Evolutionary conservation across 2,888 invertebrate genomes (phyloP).

Genomic region (Orthosia gothica): DNA sequence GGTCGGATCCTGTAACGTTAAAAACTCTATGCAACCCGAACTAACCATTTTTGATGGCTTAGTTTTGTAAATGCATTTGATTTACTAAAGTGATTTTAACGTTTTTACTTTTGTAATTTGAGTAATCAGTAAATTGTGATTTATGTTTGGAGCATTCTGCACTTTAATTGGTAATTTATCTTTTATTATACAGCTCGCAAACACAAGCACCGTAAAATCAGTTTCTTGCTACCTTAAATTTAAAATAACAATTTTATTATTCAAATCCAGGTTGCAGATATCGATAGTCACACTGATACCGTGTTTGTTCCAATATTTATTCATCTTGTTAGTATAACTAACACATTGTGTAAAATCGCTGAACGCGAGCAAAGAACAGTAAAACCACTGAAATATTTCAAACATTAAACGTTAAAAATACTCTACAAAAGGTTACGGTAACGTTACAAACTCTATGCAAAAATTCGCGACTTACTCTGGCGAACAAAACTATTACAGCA

Average conservation of each 20-base stretch:
- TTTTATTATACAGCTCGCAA: neutral
- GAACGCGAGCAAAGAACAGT: conserved; percentile 36
- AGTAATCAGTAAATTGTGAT: conserved; percentile 14
- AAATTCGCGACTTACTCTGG: conserved; percentile 55
- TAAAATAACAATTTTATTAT: conserved; percentile 1
- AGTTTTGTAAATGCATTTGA: conserved; percentile 81
- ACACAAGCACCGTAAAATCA: no score
- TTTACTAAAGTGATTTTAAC: conserved; percentile 75
- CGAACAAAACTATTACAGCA: conserved; percentile 56
- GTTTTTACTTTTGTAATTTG: conserved; percentile 67
- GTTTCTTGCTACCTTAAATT: neutral
- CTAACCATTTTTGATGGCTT: conserved; percentile 71
- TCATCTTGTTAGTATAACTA: conserved; percentile 6
- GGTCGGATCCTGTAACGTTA: conserved; percentile 60
- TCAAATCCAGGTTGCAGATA: neutral
- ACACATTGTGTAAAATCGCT: conserved; percentile 30
- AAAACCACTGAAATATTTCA: conserved; percentile 44
- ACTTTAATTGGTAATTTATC: neutral
- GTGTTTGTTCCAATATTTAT: conserved; percentile 39
- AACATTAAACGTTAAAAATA: conserved; percentile 54
- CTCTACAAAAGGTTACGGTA: conserved; percentile 63
- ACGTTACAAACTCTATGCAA: conserved; percentile 72
- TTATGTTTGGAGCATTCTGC: neutral
- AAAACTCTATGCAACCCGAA: conserved; percentile 69
- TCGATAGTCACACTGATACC: neutral